A percentile compares a stretch with the other conserved stretches of the same genome.
These are phyloP conservation scores for Neoaliturus tenellus DNA, from an alignment of 2,888 invertebrate genomes.

Conservation along the genomic window DNA sequence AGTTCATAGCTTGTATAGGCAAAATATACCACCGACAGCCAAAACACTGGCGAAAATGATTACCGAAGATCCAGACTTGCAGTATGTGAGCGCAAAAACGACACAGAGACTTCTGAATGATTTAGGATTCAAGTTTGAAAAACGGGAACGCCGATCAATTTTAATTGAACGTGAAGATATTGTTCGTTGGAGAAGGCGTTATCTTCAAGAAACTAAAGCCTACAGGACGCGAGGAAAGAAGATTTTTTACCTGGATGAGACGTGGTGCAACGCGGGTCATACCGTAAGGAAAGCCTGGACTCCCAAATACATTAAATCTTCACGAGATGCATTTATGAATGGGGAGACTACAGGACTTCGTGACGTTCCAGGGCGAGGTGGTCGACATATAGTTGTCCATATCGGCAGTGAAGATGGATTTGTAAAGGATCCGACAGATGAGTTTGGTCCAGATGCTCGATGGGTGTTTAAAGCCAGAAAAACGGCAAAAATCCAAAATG, in stretches of 20 bases:
- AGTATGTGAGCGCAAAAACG: too few species aligned
- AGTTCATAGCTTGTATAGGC: too few species aligned
- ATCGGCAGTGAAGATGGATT: not conserved
- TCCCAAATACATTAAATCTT: not conserved
- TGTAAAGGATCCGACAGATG: not conserved
- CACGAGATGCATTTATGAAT: not conserved
- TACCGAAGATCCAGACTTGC: too few species aligned
- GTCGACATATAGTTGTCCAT: not conserved
- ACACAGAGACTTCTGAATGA: too few species aligned
- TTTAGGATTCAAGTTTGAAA: too few species aligned
- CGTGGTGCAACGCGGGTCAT: constrained; percentile 5
- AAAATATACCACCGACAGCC: too few species aligned
- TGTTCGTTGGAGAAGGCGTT: too few species aligned
- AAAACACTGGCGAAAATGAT: too few species aligned
- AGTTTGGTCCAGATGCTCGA: not conserved
- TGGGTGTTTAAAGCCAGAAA: not conserved
- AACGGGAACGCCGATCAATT: too few species aligned
- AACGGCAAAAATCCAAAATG: not conserved
- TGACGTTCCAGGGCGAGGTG: not conserved
- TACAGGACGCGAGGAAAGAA: too few species aligned
- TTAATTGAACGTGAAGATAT: too few species aligned
- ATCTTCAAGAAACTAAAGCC: too few species aligned
- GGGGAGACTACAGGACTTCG: not conserved
- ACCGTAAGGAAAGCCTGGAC: not conserved
- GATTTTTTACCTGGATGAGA: constrained; percentile 3